phyloP scores from a whole-genome alignment of 2,888 invertebrate genomes.

The Piscicola geometra region DNA sequence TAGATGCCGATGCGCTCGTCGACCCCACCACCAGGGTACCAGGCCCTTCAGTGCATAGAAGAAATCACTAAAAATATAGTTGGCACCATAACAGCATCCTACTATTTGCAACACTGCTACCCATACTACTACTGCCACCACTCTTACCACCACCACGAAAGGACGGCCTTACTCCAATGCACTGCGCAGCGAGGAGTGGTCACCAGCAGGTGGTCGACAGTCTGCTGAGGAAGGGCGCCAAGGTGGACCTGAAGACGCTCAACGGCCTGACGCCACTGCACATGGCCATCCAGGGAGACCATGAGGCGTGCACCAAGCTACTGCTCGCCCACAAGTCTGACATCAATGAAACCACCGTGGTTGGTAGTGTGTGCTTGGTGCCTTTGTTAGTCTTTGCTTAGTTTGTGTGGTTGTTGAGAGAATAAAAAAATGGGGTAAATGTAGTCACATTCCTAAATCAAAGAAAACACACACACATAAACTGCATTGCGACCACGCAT shows the following conservation, averaged over 20 bases:
- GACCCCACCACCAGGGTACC: conserved; percentile 83
- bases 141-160: background rate
- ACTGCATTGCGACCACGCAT: too few relatives aligned
- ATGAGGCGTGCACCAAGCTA: conserved; percentile 89
- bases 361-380: conserved; percentile 19
- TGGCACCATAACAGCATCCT: too few relatives aligned
- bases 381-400: background rate
- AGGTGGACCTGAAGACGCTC: conserved; percentile 96
- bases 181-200: conserved; percentile 69
- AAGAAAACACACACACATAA: too few relatives aligned
- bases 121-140: background rate
- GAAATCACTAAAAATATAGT: too few relatives aligned
- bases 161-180: conserved; percentile 43
- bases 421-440: too few relatives aligned
- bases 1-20: conserved; percentile 93
- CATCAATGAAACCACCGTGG: conserved; percentile 70
- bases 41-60: too few relatives aligned
- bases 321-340: conserved; percentile 87
- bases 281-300: conserved; percentile 99
- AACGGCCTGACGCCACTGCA: conserved; percentile 97
- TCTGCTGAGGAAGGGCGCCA: conserved; percentile 89
- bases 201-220: conserved; percentile 91
- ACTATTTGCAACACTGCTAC: background rate
- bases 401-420: background rate
- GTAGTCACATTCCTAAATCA: too few relatives aligned